Base-by-base conservation (phyloP, 2,797 vertebrate species). In the Loris lydekkerianus region DNA sequence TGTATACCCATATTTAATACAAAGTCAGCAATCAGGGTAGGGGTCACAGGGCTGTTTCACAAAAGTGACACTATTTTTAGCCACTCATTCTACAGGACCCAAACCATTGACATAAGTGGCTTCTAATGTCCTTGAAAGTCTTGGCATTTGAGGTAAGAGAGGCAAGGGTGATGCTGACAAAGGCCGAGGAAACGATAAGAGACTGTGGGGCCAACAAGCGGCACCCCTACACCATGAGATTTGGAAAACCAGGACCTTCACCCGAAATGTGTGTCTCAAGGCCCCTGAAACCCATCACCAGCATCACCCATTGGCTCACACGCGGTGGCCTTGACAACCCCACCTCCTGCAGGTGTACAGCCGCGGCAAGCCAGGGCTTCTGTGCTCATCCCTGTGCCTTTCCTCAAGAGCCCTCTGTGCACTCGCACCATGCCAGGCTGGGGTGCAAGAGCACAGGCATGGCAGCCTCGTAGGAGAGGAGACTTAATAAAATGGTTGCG, bases 1-100 rank as follows among this genome's bases (percentile, higher is more conserved):
- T 61, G 4, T 8, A 2, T 0, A 0, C 3, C n/a, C 25, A 1
- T 0, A 0, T 20, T 31, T 3, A 2, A 1, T 1, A 6, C 13
- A 2, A 43, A n/a, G 72, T 49, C n/a, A 7, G 4, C 6, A 1
- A 3, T 1, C 7, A 34, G 8, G 7, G 43, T 5, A 2, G 31
- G 75, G 43, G 9, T 17, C 69, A 65, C 58, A 8, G 31, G 18
- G 58, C 37, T 58, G 1, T 49, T 56, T 65, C 76, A 37, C n/a
- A 23, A 56, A 31, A n/a, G 2, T 1, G 61, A 27, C 11, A 10
- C 49, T 49, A 43, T 14, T 61, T 58, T 69, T 93, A 69, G 40
- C 56, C 31, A 23, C 27, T 49, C 20, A 72, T 13, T 9, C 40
- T 1, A 2, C 13, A 43, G 58, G 13, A 86, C 37, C 40, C 43